Evolutionary conservation across 1,140 invertebrate species (phyloP), one percentile per base, ranked within the genome.

Genomic region (Cotesia chilonis): DNA sequence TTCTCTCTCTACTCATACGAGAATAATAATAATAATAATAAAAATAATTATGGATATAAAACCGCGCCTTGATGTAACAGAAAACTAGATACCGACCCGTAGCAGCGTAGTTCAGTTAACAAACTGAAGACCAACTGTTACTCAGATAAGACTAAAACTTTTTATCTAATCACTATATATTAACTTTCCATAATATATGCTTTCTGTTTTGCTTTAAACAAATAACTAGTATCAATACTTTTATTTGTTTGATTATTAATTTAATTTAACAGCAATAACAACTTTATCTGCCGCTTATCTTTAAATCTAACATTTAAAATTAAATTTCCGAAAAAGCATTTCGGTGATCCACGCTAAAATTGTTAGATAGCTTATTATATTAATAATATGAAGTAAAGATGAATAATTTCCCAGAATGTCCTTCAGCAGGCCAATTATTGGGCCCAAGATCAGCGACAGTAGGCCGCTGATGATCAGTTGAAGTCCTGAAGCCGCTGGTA

Each of bases 401-500:
- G 88, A 80, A 60, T 90, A 91, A 73, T 89, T 83, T 14, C 77
- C 75, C 10, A 85, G 85, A 0, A 84, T 83, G 79, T 91, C 90
- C 72, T 90, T 87, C 4, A 92, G 88, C 83, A 88, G 88, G 68
- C 89, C 90, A 5, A 75, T 87, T 74, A 91, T 77, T 10, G 90
- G 90, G 41, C 90, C 90, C 6, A 90, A 74, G 2, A 82, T 61
- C 0, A 91, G 75, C 38, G 89, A 90, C 9, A 90, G 86, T 4
- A 92, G 78, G 0, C 90, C 90, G 70, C 89, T 88, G 17, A 88
- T 89, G 10, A 91, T 77, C 14, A 92, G 79, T 77, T 92, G 90
- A 36, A 92, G 81, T 7, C 91, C 91, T 0, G 89, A 88, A 7
- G 91, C 91, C 17, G 88, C 90, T 1, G 91, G 90, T 57, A 92